Evolutionary conservation across 2,888 invertebrate species (phyloP).

Genomic region (Lacanobia wlatinum): DNA sequence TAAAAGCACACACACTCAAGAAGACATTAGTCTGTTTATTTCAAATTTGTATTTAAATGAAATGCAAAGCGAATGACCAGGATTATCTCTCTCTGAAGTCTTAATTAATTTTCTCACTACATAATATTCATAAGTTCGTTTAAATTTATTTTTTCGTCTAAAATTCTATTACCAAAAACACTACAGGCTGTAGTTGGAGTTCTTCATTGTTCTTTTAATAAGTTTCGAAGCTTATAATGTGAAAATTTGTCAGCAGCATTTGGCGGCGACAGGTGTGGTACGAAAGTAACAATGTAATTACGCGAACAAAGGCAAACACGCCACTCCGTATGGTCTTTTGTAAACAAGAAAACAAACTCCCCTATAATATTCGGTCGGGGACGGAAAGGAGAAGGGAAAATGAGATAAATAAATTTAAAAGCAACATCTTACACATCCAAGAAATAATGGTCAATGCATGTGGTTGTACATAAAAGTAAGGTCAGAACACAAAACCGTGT

Average conservation of each 20-base stretch:
- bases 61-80: not conserved
- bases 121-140: conserved; percentile 27
- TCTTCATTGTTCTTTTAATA: conserved; percentile 62
- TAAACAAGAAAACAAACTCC: conserved; percentile 77
- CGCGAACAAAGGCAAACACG: conserved; percentile 73
- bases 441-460: conserved; percentile 39
- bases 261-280: conserved; percentile 73
- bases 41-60: conserved; percentile 1
- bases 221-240: conserved; percentile 60
- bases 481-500: not conserved
- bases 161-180: conserved; percentile 41
- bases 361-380: conserved; percentile 64
- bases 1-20: not conserved
- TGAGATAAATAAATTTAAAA: conserved; percentile 52
- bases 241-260: conserved; percentile 70
- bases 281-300: conserved; percentile 76
- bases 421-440: conserved; percentile 14
- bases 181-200: conserved; percentile 55
- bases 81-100: conserved; percentile 1
- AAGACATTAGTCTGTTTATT: not conserved
- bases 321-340: conserved; percentile 72
- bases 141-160: conserved; percentile 11
- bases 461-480: not conserved
- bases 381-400: conserved; percentile 58
- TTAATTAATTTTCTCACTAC: conserved; percentile 36